phyloP scores from a whole-genome alignment of 1,140 invertebrate genomes.

The Aphelenchoides avenae region DNA sequence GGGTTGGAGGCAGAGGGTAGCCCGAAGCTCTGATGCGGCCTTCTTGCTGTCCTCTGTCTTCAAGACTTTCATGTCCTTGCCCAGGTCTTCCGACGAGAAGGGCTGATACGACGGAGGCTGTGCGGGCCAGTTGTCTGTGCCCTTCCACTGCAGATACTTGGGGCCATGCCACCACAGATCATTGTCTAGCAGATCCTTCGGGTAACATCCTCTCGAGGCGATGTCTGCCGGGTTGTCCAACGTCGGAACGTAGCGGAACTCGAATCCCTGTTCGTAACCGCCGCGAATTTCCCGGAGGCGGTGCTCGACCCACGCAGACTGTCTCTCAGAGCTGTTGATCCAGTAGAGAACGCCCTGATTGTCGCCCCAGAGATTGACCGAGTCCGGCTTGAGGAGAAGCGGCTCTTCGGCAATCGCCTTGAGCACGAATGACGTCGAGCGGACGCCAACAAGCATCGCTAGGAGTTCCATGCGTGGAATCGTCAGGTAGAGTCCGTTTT shows the following conservation, averaged over 20 bases:
- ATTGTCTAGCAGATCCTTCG: conserved; percentile 13
- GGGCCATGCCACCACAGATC: conserved; percentile 24
- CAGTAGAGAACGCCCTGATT: too few species aligned
- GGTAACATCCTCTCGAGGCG: background rate
- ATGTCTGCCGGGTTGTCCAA: conserved; percentile 24
- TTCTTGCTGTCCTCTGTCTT: background rate
- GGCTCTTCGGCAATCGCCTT: too few species aligned
- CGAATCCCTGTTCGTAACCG: too few species aligned
- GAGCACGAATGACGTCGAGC: too few species aligned
- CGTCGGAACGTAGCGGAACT: conserved; percentile 19
- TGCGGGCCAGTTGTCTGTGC: background rate
- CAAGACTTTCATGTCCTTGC: background rate
- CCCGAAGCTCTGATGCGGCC: background rate
- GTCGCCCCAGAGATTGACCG: too few species aligned
- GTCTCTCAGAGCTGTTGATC: too few species aligned
- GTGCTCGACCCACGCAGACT: too few species aligned
- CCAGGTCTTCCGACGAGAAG: background rate
- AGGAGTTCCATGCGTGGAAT: too few species aligned
- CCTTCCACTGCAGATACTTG: conserved; percentile 1
- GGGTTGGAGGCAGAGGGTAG: background rate
- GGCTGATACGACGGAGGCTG: background rate
- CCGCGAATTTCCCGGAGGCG: too few species aligned
- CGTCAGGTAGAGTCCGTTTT: too few species aligned
- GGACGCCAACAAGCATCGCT: too few species aligned
- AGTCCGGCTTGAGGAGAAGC: too few species aligned